Evolutionary conservation across 2,888 invertebrate species (phyloP), one percentile per base, ranked within the genome.

Genomic region (Dryomyza anilis): DNA sequence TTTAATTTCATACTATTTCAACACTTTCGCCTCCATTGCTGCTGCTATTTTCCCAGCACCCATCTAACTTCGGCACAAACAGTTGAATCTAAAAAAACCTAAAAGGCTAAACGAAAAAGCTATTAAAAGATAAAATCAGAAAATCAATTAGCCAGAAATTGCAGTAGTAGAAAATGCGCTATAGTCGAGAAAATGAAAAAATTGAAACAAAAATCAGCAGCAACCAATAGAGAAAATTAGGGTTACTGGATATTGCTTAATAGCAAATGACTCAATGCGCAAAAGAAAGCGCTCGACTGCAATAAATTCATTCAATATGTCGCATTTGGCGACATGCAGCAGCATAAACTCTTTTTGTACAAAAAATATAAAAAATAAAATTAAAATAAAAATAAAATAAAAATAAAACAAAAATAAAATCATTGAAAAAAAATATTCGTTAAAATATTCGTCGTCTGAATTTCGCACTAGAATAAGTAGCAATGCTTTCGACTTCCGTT

Each of bases 71-170:
- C n/a, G n/a, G n/a, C n/a, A n/a, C n/a, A n/a, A n/a, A n/a, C n/a
- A n/a, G n/a, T n/a, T n/a, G n/a, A n/a, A n/a, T n/a, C n/a, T n/a
- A n/a, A n/a, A n/a, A n/a, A n/a, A n/a, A n/a, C n/a, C n/a, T n/a
- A n/a, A n/a, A n/a, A n/a, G n/a, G n/a, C n/a, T n/a, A 63, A 63
- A 58, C 58, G 69, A 72, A 76, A 76, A 76, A 76, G 71, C 76
- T 75, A 76, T 76, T 76, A 76, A 76, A 76, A 75, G 77, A 76
- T 76, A 77, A 76, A 76, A 76, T 77, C 76, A 66, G 72, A 77
- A 77, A 77, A 77, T 76, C 76, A 76, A 76, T 76, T 76, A 76
- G 77, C 76, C 71, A 75, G 74, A 77, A 76, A 77, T 71, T 74
- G 75, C 71, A 70, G 74, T 71, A 71, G 70, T 63, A 43, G 59